Evolutionary conservation across 1,140 invertebrate genomes (phyloP).

Genomic region (Zaprionus ghesquierei): DNA sequence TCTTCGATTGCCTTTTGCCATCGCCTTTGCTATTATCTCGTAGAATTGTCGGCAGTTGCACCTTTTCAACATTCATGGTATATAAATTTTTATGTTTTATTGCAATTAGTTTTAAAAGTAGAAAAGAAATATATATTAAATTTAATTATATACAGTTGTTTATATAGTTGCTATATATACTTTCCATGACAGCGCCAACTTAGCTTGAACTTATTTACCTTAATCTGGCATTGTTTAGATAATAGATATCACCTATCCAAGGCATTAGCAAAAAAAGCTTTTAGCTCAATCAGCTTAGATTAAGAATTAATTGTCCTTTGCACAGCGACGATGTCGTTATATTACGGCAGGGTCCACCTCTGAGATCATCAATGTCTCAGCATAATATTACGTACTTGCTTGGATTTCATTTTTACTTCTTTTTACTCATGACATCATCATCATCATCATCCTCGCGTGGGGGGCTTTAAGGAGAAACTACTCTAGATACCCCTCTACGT

Average conservation of each 20-base stretch:
- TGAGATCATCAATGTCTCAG: slow-evolving; percentile 66
- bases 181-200: neutral
- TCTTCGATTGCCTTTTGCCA: neutral
- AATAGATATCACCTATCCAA: neutral
- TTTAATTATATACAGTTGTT: too few relatives aligned
- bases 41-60: slow-evolving; percentile 22
- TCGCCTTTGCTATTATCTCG: neutral
- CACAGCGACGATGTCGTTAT: slow-evolving; percentile 15
- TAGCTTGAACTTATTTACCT: neutral
- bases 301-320: slow-evolving; percentile 11
- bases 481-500: slow-evolving; percentile 40
- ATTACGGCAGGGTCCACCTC: slow-evolving; percentile 28
- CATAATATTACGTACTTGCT: slow-evolving; percentile 31
- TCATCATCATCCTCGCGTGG: too few relatives aligned
- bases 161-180: neutral
- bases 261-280: neutral
- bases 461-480: neutral
- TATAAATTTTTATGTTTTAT: neutral
- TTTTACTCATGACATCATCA: slow-evolving; percentile 60
- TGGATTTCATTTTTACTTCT: slow-evolving; percentile 43
- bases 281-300: slow-evolving; percentile 10
- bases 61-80: neutral
- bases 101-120: too few relatives aligned
- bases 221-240: neutral
- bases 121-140: too few relatives aligned